Conservation (phyloP, 2,888 invertebrate genomes). For the Galerucella calmariensis region DNA sequence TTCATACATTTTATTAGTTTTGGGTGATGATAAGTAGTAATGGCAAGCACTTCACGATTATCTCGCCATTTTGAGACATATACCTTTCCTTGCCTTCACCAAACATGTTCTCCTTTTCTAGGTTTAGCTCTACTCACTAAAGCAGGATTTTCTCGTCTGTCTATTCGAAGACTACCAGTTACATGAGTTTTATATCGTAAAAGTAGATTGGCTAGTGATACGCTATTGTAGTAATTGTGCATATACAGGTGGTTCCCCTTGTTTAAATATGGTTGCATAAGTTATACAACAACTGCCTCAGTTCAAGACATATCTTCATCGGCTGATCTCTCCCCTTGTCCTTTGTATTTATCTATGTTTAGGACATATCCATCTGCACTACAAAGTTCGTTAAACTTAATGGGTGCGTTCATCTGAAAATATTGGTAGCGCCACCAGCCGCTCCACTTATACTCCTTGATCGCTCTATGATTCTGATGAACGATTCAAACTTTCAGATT, state of each 20-base stretch:
- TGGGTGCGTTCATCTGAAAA: background rate
- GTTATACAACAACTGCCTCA: no score
- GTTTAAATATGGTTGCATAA: no score
- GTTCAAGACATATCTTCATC: slow-evolving; percentile 1
- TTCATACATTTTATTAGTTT: slow-evolving; percentile 7
- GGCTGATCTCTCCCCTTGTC: no score
- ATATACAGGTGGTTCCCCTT: slow-evolving; percentile 47
- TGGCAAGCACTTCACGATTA: slow-evolving; percentile 25
- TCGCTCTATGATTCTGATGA: no score
- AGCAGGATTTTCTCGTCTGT: slow-evolving; percentile 47
- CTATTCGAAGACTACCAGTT: slow-evolving; percentile 47
- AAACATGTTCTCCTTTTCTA: slow-evolving; percentile 34
- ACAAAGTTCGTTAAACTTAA: slow-evolving; percentile 11
- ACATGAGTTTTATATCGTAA: no score
- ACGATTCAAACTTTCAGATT: no score
- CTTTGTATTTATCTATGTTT: slow-evolving; percentile 36
- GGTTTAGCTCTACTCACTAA: slow-evolving; percentile 22
- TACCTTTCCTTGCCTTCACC: slow-evolving; percentile 19
- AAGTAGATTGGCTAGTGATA: slow-evolving; percentile 43
- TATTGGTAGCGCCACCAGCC: no score
- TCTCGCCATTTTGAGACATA: slow-evolving; percentile 28
- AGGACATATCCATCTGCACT: slow-evolving; percentile 35
- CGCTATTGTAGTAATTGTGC: slow-evolving; percentile 44
- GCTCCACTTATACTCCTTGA: no score
- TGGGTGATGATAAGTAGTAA: slow-evolving; percentile 26